phyloP scores from a whole-genome alignment of 2,113 vertebrate genomes.

The Prietella phreatophila region DNA sequence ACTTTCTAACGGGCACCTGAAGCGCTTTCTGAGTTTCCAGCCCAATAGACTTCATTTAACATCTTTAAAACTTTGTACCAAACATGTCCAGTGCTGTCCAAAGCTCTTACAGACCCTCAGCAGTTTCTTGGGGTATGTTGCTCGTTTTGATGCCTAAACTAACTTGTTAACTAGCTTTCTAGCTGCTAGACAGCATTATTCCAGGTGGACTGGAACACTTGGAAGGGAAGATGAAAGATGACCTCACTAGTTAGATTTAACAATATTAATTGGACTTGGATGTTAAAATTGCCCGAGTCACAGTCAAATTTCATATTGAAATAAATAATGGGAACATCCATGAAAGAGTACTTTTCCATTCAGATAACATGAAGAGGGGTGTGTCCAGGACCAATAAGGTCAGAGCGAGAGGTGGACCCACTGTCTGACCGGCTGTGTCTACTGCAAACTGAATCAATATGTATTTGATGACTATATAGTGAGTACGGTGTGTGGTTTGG shows the following conservation, averaged over 20 bases:
- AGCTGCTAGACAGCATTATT: no score
- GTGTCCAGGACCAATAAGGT: not conserved
- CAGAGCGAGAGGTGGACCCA: not conserved
- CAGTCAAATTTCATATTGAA: not conserved
- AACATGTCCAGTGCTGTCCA: no score
- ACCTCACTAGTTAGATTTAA: not conserved
- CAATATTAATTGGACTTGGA: no score
- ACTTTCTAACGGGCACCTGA: not conserved
- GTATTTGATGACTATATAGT: no score
- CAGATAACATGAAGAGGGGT: not conserved
- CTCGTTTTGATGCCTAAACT: no score
- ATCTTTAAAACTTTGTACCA: not conserved
- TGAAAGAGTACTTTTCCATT: not conserved
- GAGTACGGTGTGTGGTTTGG: not conserved
- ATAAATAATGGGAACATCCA: not conserved
- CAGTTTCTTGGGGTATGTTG: no score
- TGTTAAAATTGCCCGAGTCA: not conserved
- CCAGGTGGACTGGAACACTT: no score
- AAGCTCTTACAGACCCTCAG: not conserved
- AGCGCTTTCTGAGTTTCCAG: not conserved
- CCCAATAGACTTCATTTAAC: not conserved
- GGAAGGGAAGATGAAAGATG: not conserved
- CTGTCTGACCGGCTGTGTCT: not conserved
- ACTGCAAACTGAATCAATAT: not conserved
- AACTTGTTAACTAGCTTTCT: no score